Percentiles rank a stretch among this genome's conserved stretches.
These are phyloP conservation scores for Orchesella cincta DNA, from an alignment of 1,140 invertebrate species.

Conservation along the genomic window DNA sequence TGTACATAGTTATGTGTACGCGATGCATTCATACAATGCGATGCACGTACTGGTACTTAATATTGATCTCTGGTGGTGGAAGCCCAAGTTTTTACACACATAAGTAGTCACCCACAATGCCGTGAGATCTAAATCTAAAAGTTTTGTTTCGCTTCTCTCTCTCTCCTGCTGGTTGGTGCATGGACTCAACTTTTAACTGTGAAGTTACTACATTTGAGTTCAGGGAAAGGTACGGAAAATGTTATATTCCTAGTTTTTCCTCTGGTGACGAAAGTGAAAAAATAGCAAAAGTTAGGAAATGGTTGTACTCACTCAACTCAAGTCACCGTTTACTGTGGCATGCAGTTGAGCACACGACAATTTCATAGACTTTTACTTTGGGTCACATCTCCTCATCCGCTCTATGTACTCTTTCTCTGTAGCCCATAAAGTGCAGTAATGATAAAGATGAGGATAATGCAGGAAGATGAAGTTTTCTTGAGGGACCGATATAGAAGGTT, in stretches of 20 bases:
- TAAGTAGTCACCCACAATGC: not conserved
- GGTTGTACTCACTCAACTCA: not conserved
- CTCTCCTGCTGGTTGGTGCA: too few relatives aligned
- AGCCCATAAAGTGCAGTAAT: constrained; percentile 4
- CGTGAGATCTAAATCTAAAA: constrained; percentile 11
- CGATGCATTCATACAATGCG: not conserved
- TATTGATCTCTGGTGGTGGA: constrained; percentile 15
- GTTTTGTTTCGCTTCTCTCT: constrained; percentile 2
- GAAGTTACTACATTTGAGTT: constrained; percentile 16
- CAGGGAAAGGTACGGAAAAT: not conserved
- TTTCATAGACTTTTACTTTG: not conserved
- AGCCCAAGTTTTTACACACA: not conserved
- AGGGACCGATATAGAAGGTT: not conserved
- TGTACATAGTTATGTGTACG: not conserved
- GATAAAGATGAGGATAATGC: not conserved
- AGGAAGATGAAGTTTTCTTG: constrained; percentile 5
- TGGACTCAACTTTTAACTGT: constrained; percentile 22
- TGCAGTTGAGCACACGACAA: not conserved
- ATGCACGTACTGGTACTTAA: constrained; percentile 27
- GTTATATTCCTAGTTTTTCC: not conserved
- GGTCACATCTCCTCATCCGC: too few relatives aligned
- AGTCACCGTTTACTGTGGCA: not conserved
- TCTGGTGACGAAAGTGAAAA: constrained; percentile 2
- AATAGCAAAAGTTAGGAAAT: not conserved
- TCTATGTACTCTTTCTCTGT: not conserved